Conservation (phyloP, 2,888 invertebrate genomes). For the Amphiduros pacificus region DNA sequence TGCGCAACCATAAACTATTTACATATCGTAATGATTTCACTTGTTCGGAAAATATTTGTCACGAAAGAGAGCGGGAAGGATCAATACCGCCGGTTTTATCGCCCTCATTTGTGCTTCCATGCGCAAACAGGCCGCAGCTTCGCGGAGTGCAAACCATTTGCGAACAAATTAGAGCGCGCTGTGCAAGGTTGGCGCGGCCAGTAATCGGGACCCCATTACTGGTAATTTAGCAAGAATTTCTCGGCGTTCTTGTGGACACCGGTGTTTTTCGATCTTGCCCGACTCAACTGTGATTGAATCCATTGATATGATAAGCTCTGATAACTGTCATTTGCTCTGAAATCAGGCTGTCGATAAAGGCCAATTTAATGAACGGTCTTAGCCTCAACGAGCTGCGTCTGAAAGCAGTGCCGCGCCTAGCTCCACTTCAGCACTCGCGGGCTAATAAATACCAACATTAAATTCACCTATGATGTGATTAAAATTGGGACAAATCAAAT, state of each 20-base stretch:
- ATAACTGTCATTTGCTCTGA: slow-evolving; percentile 15
- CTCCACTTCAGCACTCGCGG: neutral
- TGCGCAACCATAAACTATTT: slow-evolving; percentile 10
- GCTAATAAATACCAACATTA: neutral
- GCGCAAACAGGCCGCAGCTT: no score
- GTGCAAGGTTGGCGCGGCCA: no score
- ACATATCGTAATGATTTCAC: slow-evolving; percentile 6
- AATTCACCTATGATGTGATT: slow-evolving; percentile 7
- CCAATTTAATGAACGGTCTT: slow-evolving; percentile 11
- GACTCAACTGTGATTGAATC: slow-evolving; percentile 16
- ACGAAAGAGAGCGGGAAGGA: slow-evolving; percentile 4
- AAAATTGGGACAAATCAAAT: slow-evolving; percentile 17
- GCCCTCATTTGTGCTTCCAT: no score
- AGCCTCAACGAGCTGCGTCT: neutral
- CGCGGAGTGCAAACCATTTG: no score
- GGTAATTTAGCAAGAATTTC: no score
- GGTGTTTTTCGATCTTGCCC: no score
- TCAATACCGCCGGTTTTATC: neutral
- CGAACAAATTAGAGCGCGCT: no score
- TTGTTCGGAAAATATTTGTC: slow-evolving; percentile 17
- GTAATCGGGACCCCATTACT: no score
- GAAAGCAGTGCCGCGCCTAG: neutral
- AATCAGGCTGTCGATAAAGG: slow-evolving; percentile 12
- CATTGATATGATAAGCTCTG: slow-evolving; percentile 20
- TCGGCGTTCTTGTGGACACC: no score